Conservation (phyloP, 2,797 vertebrate genomes). For the Poecilia wingei region DNA sequence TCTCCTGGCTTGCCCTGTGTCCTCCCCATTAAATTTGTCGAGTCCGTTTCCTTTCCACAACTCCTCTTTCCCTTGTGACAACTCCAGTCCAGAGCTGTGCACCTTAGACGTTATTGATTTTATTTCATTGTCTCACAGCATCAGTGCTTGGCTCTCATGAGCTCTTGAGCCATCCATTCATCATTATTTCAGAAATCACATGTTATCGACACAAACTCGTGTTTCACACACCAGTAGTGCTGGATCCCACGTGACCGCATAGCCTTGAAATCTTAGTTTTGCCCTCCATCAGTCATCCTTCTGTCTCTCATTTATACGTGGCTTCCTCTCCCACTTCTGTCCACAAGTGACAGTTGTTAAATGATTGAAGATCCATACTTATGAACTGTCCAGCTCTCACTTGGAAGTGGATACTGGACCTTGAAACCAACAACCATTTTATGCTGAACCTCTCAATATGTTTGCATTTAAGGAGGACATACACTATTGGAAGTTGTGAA, state of each 20-base stretch:
- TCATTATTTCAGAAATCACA: conserved; percentile 7
- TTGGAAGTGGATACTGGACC: no score
- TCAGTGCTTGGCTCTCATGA: conserved; percentile 2
- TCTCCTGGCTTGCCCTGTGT: not conserved
- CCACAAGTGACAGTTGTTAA: not conserved
- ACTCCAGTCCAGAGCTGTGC: conserved; percentile 3
- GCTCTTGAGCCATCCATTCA: not conserved
- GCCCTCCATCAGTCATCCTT: not conserved
- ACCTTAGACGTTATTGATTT: conserved; percentile 30
- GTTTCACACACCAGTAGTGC: not conserved
- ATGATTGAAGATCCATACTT: not conserved
- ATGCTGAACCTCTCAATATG: not conserved
- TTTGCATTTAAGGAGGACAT: not conserved
- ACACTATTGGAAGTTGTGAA: not conserved
- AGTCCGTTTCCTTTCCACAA: not conserved
- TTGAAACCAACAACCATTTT: not conserved
- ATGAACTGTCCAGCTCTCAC: not conserved
- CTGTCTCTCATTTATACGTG: not conserved
- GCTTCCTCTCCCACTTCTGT: not conserved
- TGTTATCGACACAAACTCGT: not conserved
- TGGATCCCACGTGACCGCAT: not conserved
- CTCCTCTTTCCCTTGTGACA: not conserved
- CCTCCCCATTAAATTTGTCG: not conserved
- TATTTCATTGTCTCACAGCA: conserved; percentile 12
- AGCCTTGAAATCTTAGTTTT: not conserved